phyloP scores from a whole-genome alignment of 2,888 invertebrate genomes.

The Brachylomia viminalis region DNA sequence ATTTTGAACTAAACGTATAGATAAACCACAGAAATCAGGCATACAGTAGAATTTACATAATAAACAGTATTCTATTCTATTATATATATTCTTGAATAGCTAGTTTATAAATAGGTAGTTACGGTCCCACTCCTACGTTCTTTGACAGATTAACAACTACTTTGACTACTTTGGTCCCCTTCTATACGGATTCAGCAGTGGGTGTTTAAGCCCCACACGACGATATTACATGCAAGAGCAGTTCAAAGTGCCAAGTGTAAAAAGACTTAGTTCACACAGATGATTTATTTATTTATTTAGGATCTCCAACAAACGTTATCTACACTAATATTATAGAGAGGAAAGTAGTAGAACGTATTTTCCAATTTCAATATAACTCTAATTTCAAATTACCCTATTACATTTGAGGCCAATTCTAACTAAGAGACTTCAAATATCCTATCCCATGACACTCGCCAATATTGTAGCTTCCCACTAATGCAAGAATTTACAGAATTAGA shows the following conservation, averaged over 20 bases:
- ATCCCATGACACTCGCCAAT: no score
- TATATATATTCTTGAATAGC: slow-evolving; percentile 11
- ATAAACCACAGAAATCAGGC: not conserved
- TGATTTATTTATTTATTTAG: no score
- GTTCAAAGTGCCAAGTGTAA: not conserved
- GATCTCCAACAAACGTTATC: no score
- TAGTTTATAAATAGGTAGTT: not conserved
- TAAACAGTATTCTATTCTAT: no score
- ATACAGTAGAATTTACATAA: not conserved
- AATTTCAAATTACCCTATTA: no score
- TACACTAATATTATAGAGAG: no score
- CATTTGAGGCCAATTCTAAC: no score
- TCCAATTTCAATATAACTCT: no score
- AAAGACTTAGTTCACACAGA: not conserved
- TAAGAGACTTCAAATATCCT: no score
- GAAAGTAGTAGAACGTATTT: no score
- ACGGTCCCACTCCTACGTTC: not conserved
- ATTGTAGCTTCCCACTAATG: no score
- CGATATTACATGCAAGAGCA: not conserved
- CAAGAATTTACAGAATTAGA: no score
- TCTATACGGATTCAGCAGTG: not conserved
- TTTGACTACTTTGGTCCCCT: not conserved
- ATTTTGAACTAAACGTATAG: not conserved
- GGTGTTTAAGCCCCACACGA: not conserved
- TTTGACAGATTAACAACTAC: slow-evolving; percentile 29